Percentiles rank a stretch among this genome's conserved stretches.
phyloP scores from a whole-genome alignment of 2,113 vertebrate species.

The Struthidea cinerea region DNA sequence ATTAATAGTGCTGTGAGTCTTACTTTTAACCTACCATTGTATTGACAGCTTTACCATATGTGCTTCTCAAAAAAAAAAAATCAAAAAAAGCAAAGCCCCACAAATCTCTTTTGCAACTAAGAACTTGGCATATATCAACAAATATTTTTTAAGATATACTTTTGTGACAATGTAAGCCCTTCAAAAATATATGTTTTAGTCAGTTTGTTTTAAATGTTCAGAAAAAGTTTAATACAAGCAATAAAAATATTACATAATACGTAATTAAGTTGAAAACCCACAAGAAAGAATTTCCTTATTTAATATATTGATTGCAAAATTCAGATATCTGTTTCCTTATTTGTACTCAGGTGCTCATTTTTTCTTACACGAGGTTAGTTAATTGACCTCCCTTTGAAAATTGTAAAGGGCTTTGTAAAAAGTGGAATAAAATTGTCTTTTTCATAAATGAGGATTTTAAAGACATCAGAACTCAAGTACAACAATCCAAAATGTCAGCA shows the following conservation, averaged over 20 bases:
- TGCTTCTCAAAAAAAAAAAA: not conserved
- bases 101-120: not conserved
- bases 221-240: not conserved
- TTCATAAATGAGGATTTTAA: not conserved
- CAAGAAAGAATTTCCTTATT: not conserved
- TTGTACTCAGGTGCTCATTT: not conserved
- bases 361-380: not conserved
- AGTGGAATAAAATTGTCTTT: not conserved
- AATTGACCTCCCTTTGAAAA: not conserved
- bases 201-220: not conserved
- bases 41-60: not conserved
- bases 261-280: not conserved
- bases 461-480: not conserved
- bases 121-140: not conserved
- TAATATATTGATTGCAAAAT: not conserved
- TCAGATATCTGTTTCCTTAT: not conserved
- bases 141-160: not conserved
- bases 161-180: not conserved
- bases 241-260: not conserved
- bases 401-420: not conserved
- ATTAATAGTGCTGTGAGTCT: not conserved
- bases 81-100: not conserved
- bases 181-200: not conserved
- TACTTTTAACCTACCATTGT: not conserved
- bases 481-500: not conserved